phyloP scores from a whole-genome alignment of 2,113 vertebrate genomes.

The Genyomyrus donnyi region DNA sequence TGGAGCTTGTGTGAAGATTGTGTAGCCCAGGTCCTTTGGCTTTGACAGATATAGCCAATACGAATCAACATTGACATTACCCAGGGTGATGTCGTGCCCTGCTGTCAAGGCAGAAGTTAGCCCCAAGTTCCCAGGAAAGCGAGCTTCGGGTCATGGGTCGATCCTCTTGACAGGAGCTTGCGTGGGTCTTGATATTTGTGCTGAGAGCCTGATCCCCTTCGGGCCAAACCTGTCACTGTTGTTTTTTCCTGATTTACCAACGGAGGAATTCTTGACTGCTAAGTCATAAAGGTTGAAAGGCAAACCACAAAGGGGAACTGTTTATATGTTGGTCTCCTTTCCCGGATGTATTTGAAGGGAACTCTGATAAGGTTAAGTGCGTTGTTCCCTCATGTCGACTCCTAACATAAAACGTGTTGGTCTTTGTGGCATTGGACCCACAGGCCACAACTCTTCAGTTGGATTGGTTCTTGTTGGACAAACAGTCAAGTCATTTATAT shows the following conservation, averaged over 20 bases:
- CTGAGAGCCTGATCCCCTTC: not conserved
- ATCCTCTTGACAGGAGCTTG: not conserved
- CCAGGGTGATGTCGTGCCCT: not conserved
- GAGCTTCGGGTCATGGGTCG: not conserved
- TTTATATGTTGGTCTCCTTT: not conserved
- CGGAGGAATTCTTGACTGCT: not conserved
- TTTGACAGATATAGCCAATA: not conserved
- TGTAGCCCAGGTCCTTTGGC: not conserved
- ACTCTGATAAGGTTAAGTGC: not conserved
- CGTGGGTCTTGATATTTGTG: not conserved
- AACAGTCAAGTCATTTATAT: not conserved
- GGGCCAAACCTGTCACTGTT: not conserved
- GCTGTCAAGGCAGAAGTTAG: not conserved
- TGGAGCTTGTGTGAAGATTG: not conserved
- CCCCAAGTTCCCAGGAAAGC: not conserved
- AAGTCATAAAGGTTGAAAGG: not conserved
- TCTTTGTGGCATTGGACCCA: not conserved
- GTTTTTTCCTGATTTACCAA: not conserved
- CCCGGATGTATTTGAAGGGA: not conserved
- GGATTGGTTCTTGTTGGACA: not conserved
- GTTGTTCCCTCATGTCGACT: not conserved
- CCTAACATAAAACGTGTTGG: not conserved
- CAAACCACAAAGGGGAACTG: not conserved
- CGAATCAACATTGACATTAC: not conserved
- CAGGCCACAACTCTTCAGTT: not conserved